A percentile compares a stretch with the other conserved stretches of the same genome.
Conservation (phyloP, 2,888 invertebrate species). For the Conistra vaccinii region DNA sequence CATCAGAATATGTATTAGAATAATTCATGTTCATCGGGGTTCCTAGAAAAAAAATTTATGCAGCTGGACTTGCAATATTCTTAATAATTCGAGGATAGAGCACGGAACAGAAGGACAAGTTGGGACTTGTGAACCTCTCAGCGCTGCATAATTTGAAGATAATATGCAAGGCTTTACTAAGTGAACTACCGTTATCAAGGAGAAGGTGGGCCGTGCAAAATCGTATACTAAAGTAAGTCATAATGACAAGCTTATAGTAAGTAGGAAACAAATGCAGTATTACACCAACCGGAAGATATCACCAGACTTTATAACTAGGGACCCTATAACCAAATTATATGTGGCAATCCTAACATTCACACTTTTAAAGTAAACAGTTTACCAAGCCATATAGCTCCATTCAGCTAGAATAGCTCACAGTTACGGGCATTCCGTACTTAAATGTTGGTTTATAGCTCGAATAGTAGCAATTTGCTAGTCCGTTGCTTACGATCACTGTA, state of each 20-base stretch:
- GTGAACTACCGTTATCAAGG: background rate
- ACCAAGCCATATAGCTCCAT: constrained; percentile 29
- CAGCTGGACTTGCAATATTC: no score
- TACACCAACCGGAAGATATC: constrained; percentile 9
- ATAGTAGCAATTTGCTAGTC: constrained; percentile 65
- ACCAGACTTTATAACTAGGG: background rate
- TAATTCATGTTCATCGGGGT: background rate
- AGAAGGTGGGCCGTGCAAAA: background rate
- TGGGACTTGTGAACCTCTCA: background rate
- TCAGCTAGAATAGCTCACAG: constrained; percentile 35
- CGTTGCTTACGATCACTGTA: constrained; percentile 59
- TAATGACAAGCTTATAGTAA: background rate
- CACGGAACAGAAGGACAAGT: background rate
- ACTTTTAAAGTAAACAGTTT: constrained; percentile 47
- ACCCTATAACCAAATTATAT: constrained; percentile 28
- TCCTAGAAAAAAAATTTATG: background rate
- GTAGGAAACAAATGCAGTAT: background rate
- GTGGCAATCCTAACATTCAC: constrained; percentile 29
- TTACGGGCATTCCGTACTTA: constrained; percentile 49
- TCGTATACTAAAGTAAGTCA: background rate
- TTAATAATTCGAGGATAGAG: background rate
- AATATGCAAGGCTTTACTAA: background rate
- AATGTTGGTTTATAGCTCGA: constrained; percentile 58
- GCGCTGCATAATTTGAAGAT: background rate
- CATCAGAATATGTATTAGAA: background rate